phyloP scores from a whole-genome alignment of 2,797 vertebrate species.

The Clarias platycephalus region DNA sequence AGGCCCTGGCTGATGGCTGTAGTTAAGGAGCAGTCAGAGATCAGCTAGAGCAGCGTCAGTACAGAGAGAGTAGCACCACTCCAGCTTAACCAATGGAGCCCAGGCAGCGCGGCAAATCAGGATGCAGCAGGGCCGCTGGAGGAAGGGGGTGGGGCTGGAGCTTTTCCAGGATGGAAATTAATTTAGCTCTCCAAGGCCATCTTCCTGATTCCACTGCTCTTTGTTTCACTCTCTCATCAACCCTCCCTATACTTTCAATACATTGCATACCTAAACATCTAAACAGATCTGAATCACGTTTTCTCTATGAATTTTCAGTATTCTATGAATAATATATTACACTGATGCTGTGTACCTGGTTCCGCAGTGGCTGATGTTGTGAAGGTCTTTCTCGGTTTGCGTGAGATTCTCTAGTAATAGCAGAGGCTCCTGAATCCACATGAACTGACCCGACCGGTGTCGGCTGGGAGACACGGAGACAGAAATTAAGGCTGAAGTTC shows the following conservation, averaged over 20 bases:
- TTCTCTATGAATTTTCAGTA: not conserved
- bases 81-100: constrained; percentile 31
- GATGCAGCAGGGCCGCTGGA: constrained; percentile 21
- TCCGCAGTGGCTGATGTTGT: constrained; percentile 86
- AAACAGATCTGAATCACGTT: not conserved
- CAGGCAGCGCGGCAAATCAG: constrained; percentile 24
- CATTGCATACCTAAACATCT: not conserved
- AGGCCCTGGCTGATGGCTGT: constrained; percentile 20
- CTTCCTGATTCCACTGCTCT: constrained; percentile 39
- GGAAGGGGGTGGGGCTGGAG: constrained; percentile 32
- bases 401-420: constrained; percentile 88
- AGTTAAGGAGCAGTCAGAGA: constrained; percentile 34
- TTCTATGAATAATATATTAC: not conserved
- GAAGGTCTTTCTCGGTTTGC: constrained; percentile 87
- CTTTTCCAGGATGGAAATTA: constrained; percentile 47
- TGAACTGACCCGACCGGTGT: constrained; percentile 92
- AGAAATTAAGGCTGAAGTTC: not conserved
- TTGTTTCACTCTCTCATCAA: constrained; percentile 28
- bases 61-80: constrained; percentile 44
- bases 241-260: not conserved
- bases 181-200: constrained; percentile 40
- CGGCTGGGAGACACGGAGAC: constrained; percentile 73
- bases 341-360: constrained; percentile 78
- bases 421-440: constrained; percentile 90
- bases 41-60: constrained; percentile 34